Evolutionary conservation across 2,797 vertebrate species (phyloP).

Genomic region (Sciurus vulgaris): DNA sequence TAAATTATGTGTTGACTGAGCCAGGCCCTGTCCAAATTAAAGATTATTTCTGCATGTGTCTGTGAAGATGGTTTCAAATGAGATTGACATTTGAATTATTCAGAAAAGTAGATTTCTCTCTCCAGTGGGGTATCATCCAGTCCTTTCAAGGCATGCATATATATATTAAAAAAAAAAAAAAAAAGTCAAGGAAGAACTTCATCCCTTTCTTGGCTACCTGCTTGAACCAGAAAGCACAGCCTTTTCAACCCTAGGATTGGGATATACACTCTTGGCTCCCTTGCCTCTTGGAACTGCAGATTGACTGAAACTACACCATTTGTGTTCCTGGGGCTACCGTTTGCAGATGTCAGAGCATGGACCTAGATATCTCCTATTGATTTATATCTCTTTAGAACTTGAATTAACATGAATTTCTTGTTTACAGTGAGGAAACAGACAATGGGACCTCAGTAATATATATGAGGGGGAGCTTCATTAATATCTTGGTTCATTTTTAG

Average conservation of each 20-base stretch:
- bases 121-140: too few species aligned
- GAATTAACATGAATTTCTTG: accelerated
- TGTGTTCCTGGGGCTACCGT: background rate
- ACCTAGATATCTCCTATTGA: background rate
- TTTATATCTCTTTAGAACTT: background rate
- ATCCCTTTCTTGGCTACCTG: accelerated
- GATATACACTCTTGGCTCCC: background rate
- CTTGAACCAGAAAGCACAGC: background rate
- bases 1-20: background rate
- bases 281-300: background rate
- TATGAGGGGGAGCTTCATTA: accelerated
- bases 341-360: too few species aligned
- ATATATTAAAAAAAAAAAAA: too few species aligned
- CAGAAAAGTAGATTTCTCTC: background rate
- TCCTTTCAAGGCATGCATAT: background rate
- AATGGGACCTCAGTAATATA: accelerated
- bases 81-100: background rate
- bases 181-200: background rate
- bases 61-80: background rate
- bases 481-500: background rate
- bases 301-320: background rate
- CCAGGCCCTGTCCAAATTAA: background rate
- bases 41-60: background rate
- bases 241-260: background rate
- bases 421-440: accelerated